phyloP scores from a whole-genome alignment of 2,113 vertebrate genomes.

The Gnathonemus longibarbis region DNA sequence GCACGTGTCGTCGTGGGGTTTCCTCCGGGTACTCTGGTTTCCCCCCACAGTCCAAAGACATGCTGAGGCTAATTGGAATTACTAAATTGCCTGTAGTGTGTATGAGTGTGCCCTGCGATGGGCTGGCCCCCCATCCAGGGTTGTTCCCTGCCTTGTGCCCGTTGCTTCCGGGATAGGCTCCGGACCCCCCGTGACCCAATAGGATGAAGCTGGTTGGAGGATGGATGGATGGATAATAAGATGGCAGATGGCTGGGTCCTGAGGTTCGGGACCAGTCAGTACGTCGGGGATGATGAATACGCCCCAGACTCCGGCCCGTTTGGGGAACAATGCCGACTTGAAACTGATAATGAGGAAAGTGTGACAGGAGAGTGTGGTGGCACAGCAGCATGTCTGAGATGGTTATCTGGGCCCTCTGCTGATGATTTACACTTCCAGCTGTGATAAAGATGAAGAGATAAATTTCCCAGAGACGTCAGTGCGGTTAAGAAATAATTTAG shows the following conservation, averaged over 20 bases:
- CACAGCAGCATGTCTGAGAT: background rate
- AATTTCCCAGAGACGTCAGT: background rate
- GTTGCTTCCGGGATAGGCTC: no score
- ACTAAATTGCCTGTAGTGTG: no score
- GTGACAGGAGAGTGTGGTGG: background rate
- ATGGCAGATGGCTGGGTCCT: background rate
- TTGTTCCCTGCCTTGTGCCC: no score
- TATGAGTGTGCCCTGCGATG: no score
- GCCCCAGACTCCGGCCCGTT: background rate
- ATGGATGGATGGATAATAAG: no score
- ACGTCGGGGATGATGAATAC: background rate
- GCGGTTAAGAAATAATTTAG: background rate
- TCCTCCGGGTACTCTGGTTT: no score
- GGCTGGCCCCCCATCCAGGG: no score
- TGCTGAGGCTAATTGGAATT: no score
- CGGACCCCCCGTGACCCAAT: no score
- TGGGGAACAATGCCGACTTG: background rate
- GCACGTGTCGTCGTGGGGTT: no score
- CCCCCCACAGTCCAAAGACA: no score
- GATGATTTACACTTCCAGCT: background rate
- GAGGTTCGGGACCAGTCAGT: background rate
- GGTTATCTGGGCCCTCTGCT: background rate
- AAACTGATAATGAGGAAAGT: background rate
- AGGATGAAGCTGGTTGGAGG: no score
- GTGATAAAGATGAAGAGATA: background rate